A percentile compares a stretch with the other conserved stretches of the same genome.
Evolutionary conservation across 2,888 invertebrate genomes (phyloP).

Genomic region (Agrenia bidenticulata): DNA sequence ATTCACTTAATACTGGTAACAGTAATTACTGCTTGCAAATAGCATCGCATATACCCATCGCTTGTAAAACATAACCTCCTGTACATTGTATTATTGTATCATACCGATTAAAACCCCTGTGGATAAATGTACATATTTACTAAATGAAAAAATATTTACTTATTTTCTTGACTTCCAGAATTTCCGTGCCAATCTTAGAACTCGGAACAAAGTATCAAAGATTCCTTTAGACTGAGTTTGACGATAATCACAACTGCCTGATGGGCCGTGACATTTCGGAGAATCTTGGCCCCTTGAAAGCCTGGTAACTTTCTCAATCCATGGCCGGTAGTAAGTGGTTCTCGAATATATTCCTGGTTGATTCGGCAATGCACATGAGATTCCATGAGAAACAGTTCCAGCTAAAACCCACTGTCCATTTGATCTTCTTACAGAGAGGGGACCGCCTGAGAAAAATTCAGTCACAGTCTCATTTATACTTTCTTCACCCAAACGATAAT

Average conservation of each 20-base stretch:
- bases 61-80: slow-evolving; percentile 8
- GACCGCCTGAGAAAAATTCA: slow-evolving; percentile 65
- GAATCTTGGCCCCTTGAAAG: slow-evolving; percentile 21
- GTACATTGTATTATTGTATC: background rate
- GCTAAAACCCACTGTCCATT: slow-evolving; percentile 85
- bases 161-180: slow-evolving; percentile 18
- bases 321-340: slow-evolving; percentile 85
- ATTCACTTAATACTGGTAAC: too few species aligned
- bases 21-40: too few species aligned
- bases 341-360: slow-evolving; percentile 88
- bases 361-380: slow-evolving; percentile 67
- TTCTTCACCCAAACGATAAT: background rate
- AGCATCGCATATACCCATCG: background rate
- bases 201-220: slow-evolving; percentile 28
- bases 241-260: slow-evolving; percentile 23
- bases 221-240: slow-evolving; percentile 19
- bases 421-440: slow-evolving; percentile 75
- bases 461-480: slow-evolving; percentile 9
- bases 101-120: background rate
- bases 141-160: background rate
- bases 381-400: slow-evolving; percentile 86
- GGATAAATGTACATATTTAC: too few species aligned
- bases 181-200: slow-evolving; percentile 35
- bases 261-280: slow-evolving; percentile 30
- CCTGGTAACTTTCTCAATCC: slow-evolving; percentile 71